These are phyloP conservation scores for Rallus limicola DNA, from an alignment of 2,113 vertebrate species.

Conservation along the genomic window DNA sequence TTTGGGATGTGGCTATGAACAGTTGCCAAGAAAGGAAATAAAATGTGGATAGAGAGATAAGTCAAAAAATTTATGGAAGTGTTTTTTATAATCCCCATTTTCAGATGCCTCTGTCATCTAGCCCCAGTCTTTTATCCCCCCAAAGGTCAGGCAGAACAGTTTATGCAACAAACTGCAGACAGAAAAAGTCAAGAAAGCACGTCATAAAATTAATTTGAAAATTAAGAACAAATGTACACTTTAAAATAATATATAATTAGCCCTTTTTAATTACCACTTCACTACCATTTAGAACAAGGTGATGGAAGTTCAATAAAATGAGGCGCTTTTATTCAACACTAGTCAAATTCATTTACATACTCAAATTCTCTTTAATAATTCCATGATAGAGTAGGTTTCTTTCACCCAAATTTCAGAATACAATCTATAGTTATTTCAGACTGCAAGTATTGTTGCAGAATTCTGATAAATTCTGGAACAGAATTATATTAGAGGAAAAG, in stretches of 20 bases:
- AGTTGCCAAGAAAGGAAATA: not conserved
- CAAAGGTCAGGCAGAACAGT: not conserved
- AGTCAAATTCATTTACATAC: constrained; percentile 57
- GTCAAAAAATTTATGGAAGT: not conserved
- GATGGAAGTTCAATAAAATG: constrained; percentile 44
- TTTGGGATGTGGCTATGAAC: not conserved
- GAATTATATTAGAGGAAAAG: constrained; percentile 24
- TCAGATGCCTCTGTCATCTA: not conserved
- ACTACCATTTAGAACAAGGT: constrained; percentile 47
- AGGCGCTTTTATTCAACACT: constrained; percentile 55
- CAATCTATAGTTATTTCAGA: not conserved
- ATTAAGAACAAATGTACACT: constrained; percentile 46
- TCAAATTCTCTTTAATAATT: constrained; percentile 45
- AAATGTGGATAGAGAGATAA: not conserved
- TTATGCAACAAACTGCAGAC: not conserved
- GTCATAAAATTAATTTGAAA: constrained; percentile 55
- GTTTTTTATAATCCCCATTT: not conserved
- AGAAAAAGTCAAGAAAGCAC: not conserved
- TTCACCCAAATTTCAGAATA: constrained; percentile 45
- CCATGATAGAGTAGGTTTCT: constrained; percentile 3
- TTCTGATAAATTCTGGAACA: constrained; percentile 31
- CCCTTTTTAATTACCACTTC: constrained; percentile 58
- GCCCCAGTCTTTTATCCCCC: not conserved
- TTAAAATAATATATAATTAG: constrained; percentile 51
- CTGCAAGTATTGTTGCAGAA: constrained; percentile 14